Evolutionary conservation across 2,113 vertebrate genomes (phyloP).

Genomic region (Colossoma macropomum): DNA sequence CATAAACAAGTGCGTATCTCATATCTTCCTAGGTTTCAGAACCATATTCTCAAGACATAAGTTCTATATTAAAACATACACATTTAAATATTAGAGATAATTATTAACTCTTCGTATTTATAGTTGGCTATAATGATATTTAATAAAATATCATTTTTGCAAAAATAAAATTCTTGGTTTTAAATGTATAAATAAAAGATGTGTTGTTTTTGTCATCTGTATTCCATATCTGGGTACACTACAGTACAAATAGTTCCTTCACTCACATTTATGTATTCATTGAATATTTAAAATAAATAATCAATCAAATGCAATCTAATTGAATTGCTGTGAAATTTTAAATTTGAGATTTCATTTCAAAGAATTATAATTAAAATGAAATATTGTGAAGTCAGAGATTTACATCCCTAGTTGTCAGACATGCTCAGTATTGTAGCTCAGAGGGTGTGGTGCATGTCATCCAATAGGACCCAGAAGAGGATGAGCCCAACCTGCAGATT

Average conservation of each 20-base stretch:
- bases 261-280: background rate
- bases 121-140: no score
- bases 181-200: no score
- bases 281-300: background rate
- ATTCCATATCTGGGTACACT: no score
- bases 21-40: no score
- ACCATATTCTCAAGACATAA: no score
- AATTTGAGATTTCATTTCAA: background rate
- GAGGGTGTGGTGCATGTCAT: constrained; percentile 5
- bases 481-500: constrained; percentile 90
- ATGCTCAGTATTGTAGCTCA: background rate
- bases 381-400: background rate
- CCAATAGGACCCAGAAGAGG: constrained; percentile 89
- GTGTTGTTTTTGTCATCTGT: no score
- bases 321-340: background rate
- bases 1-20: no score
- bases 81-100: no score
- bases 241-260: background rate
- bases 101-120: no score
- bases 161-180: no score
- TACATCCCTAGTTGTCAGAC: background rate
- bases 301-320: background rate
- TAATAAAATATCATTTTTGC: no score
- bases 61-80: no score
- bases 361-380: background rate